Percentiles rank a stretch among this genome's conserved stretches.
Evolutionary conservation across 2,888 invertebrate species (phyloP).

Genomic region (Allygus modestus): DNA sequence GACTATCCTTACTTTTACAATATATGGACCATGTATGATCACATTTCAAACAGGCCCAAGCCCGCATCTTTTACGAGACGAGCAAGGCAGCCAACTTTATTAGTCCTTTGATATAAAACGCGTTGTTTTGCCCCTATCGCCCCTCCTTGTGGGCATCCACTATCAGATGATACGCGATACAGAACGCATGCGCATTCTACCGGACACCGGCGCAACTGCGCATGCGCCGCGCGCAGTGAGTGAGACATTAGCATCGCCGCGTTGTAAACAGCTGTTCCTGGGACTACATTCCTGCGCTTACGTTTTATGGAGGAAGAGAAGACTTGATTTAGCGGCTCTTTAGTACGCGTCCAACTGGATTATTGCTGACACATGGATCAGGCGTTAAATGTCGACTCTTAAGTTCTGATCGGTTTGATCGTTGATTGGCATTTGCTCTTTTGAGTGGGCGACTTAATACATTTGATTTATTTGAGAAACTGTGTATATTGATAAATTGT

Average conservation of each 20-base stretch:
- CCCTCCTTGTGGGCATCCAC: too few species aligned
- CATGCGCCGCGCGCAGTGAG: not conserved
- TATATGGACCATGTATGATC: too few species aligned
- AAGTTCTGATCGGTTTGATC: too few species aligned
- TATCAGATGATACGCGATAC: not conserved
- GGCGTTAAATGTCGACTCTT: not conserved
- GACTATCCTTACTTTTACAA: too few species aligned
- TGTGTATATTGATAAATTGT: too few species aligned
- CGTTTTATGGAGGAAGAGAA: slow-evolving; percentile 4
- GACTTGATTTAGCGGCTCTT: not conserved
- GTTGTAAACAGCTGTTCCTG: not conserved
- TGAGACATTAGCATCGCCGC: not conserved
- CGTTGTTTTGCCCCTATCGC: too few species aligned
- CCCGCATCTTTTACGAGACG: too few species aligned
- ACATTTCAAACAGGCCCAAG: not conserved
- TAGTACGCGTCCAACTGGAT: not conserved
- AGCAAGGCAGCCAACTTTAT: too few species aligned
- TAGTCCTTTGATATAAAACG: too few species aligned
- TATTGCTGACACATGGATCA: not conserved
- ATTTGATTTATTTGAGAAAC: too few species aligned
- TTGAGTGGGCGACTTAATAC: too few species aligned
- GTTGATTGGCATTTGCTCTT: too few species aligned
- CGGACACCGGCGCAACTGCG: not conserved
- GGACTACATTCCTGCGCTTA: not conserved
- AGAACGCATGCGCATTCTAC: not conserved